phyloP scores from a whole-genome alignment of 2,888 invertebrate species.

The Oscheius sp. region DNA sequence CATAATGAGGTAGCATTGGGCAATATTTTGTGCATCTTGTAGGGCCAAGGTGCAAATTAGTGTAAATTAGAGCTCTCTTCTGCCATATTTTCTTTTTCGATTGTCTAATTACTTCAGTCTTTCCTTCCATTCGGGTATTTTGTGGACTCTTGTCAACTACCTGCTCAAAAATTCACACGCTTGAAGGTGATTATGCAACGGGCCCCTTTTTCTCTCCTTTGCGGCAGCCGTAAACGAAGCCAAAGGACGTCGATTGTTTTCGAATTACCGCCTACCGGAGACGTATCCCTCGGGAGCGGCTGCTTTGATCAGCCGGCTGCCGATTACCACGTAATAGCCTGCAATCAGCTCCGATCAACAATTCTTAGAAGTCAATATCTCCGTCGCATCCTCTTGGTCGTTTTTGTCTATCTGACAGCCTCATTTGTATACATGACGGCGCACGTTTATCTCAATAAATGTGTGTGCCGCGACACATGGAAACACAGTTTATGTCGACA shows the following conservation, averaged over 20 bases:
- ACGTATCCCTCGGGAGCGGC: constrained; percentile 35
- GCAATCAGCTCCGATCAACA: constrained; percentile 27
- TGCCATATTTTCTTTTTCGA: constrained; percentile 9
- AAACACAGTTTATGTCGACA: constrained; percentile 30
- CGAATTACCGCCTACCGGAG: constrained; percentile 34
- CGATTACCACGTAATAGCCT: constrained; percentile 33
- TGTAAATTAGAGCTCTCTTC: constrained; percentile 17
- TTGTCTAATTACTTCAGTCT: too few relatives aligned
- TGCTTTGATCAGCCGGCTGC: constrained; percentile 29
- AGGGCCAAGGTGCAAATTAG: constrained; percentile 26
- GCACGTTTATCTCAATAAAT: constrained; percentile 34
- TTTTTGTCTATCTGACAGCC: constrained; percentile 2
- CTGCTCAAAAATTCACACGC: constrained; percentile 25
- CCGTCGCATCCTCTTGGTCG: neutral
- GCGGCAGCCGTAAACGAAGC: constrained; percentile 18
- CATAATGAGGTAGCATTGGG: constrained; percentile 18
- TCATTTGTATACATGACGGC: constrained; percentile 27
- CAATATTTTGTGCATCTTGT: constrained; percentile 35
- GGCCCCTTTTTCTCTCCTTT: constrained; percentile 26
- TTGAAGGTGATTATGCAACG: constrained; percentile 31
- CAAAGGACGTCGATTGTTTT: constrained; percentile 34
- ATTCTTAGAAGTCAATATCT: constrained; percentile 6
- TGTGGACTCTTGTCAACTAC: constrained; percentile 2
- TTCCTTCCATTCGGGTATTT: neutral
- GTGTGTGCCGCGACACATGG: constrained; percentile 20